Conservation (phyloP, 2,113 vertebrate species). For the Corythaeola cristata region DNA sequence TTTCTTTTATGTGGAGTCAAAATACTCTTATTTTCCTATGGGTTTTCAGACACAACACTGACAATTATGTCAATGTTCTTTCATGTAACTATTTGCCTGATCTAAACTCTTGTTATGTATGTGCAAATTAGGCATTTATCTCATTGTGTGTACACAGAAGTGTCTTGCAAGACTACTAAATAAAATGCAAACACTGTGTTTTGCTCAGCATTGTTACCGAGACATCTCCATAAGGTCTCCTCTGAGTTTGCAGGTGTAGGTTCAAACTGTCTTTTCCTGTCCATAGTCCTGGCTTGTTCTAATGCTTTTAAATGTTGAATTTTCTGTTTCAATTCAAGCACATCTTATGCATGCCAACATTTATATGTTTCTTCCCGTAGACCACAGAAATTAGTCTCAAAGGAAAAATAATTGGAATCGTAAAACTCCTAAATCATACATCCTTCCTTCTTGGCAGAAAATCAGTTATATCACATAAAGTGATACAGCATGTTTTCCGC, state of each 20-base stretch:
- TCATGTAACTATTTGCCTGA: background rate
- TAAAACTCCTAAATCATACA: background rate
- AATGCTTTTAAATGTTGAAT: background rate
- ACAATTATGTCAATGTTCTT: background rate
- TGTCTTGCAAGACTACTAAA: background rate
- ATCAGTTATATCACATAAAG: background rate
- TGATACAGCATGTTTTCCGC: background rate
- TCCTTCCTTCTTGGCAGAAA: slow-evolving; percentile 3
- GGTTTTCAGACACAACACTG: background rate
- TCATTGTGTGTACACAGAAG: background rate
- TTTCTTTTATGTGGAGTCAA: background rate
- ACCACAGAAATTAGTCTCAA: background rate
- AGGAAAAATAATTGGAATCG: background rate
- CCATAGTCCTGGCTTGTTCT: background rate
- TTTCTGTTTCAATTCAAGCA: background rate
- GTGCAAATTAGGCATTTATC: background rate
- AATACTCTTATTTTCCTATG: background rate
- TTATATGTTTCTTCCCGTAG: background rate
- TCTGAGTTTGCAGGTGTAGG: background rate
- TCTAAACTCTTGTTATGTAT: background rate
- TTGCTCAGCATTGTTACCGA: background rate
- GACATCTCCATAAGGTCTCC: background rate
- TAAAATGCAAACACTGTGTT: background rate
- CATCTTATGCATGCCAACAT: background rate
- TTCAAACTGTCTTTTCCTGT: background rate